Conservation (phyloP, 2,888 invertebrate genomes). For the Prosapia bicincta region DNA sequence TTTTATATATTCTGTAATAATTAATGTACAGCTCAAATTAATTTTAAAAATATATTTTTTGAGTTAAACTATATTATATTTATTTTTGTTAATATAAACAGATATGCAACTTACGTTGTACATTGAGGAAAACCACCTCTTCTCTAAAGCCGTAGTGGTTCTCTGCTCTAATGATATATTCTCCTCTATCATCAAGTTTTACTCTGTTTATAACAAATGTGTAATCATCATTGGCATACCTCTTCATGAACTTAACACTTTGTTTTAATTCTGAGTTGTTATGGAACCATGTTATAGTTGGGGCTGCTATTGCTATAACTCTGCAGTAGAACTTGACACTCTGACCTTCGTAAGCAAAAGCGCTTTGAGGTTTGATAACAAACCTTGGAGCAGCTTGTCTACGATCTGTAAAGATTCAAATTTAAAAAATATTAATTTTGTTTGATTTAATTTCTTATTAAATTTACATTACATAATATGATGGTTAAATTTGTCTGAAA, state of each 20-base stretch:
- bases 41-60: too few species aligned
- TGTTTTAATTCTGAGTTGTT: slow-evolving; percentile 91
- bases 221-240: slow-evolving; percentile 93
- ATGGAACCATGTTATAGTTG: slow-evolving; percentile 93
- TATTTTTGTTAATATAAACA: too few species aligned
- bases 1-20: too few species aligned
- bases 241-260: slow-evolving; percentile 99
- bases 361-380: slow-evolving; percentile 93
- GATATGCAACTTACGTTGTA: slow-evolving; percentile 83
- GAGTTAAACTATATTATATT: too few species aligned
- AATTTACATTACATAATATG: too few species aligned
- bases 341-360: slow-evolving; percentile 96
- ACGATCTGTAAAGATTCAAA: slow-evolving; percentile 62
- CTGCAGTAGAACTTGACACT: slow-evolving; percentile 97
- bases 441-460: too few species aligned
- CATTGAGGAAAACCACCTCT: slow-evolving; percentile 94
- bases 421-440: too few species aligned
- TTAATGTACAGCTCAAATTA: too few species aligned
- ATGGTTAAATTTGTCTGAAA: too few species aligned
- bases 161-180: slow-evolving; percentile 94
- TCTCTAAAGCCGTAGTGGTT: slow-evolving; percentile 95
- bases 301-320: slow-evolving; percentile 90
- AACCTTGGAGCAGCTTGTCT: slow-evolving; percentile 97
- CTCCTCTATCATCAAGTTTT: slow-evolving; percentile 92
- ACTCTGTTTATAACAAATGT: slow-evolving; percentile 97